Percentiles rank a stretch among this genome's conserved stretches.
phyloP scores from a whole-genome alignment of 2,888 invertebrate genomes.

The Hoplodrina blanda region DNA sequence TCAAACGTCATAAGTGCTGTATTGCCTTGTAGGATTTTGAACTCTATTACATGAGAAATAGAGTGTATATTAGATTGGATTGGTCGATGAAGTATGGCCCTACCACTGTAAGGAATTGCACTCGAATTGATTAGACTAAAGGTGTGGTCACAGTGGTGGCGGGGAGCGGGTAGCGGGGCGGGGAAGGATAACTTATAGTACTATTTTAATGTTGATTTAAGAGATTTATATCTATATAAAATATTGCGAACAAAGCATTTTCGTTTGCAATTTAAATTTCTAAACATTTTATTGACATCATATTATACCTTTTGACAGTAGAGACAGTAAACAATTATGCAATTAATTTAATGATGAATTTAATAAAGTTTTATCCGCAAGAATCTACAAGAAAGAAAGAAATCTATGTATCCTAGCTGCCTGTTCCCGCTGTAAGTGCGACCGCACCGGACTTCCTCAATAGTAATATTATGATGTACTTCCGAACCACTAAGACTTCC shows the following conservation, averaged over 20 bases:
- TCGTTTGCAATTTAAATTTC: too few relatives aligned
- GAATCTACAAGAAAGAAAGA: background rate
- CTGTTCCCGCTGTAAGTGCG: background rate
- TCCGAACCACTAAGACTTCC: constrained; percentile 52
- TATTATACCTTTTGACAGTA: too few relatives aligned
- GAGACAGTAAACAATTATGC: too few relatives aligned
- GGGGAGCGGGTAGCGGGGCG: constrained; percentile 22
- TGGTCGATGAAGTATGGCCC: constrained; percentile 8
- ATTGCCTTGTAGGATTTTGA: constrained; percentile 15
- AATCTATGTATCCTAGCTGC: too few relatives aligned
- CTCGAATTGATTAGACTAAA: constrained; percentile 53
- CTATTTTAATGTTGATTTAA: background rate
- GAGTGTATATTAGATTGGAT: constrained; percentile 24
- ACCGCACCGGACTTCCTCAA: constrained; percentile 16
- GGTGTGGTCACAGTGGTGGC: constrained; percentile 23
- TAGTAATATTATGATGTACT: constrained; percentile 40
- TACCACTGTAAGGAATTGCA: constrained; percentile 62
- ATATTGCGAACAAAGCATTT: background rate
- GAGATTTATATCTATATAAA: constrained; percentile 1
- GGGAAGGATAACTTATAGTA: background rate
- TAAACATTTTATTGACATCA: too few relatives aligned
- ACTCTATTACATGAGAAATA: constrained; percentile 13
- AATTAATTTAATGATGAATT: too few relatives aligned
- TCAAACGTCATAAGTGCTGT: background rate
- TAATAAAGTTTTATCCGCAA: too few relatives aligned